Evolutionary conservation across 37 sponge, comb jelly and placozoan species (phyloP).

Genomic region (Ephydatia muelleri): DNA sequence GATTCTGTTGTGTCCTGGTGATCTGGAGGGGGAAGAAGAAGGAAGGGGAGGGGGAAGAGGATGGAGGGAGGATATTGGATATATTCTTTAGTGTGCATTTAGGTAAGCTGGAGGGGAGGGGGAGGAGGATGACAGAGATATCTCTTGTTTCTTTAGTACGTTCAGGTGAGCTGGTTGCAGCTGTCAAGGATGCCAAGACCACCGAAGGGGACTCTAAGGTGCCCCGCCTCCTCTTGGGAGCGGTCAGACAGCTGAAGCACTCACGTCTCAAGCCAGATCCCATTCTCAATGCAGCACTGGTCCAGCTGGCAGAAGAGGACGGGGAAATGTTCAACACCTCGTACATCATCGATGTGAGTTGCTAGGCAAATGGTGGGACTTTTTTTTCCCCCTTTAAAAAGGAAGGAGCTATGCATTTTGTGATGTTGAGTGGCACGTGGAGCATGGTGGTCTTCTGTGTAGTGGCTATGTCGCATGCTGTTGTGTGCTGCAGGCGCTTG

Average conservation of each 20-base stretch:
- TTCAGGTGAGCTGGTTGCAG: conserved; percentile 53
- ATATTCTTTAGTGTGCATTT: no score
- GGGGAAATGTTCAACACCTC: conserved; percentile 45
- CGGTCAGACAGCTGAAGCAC: conserved; percentile 66
- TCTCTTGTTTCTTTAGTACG: conserved; percentile 37
- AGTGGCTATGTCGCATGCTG: no score
- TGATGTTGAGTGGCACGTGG: no score
- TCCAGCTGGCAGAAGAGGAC: conserved; percentile 17
- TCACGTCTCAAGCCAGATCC: conserved; percentile 71
- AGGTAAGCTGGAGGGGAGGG: background rate
- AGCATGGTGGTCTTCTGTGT: no score
- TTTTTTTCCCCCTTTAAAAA: no score
- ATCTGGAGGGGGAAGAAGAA: no score
- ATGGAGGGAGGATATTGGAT: no score
- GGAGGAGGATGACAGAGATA: background rate
- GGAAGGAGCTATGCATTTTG: no score
- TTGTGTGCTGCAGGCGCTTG: conserved; percentile 47
- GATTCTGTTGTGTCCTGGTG: no score
- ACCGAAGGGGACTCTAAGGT: conserved; percentile 18
- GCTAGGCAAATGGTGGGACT: no score
- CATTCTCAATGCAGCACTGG: conserved; percentile 52
- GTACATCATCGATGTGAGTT: conserved; percentile 50
- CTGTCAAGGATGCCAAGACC: conserved; percentile 35
- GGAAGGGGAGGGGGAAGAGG: no score
- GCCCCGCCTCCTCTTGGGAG: conserved; percentile 34